These are phyloP conservation scores for Semnornis frantzii DNA, from an alignment of 2,113 vertebrate species.

Conservation along the genomic window DNA sequence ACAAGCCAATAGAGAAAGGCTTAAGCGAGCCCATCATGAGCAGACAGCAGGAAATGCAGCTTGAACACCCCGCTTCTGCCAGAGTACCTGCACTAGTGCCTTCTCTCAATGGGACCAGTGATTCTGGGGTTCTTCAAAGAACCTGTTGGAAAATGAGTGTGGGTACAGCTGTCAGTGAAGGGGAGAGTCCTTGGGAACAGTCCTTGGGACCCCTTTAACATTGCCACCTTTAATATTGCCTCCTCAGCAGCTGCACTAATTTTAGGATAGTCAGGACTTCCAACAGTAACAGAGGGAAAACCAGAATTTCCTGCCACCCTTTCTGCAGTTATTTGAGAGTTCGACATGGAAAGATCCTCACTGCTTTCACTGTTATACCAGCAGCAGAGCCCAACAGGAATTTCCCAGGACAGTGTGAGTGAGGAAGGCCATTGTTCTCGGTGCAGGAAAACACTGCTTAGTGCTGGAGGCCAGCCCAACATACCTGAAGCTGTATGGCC, in stretches of 20 bases:
- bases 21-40: neutral
- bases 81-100: neutral
- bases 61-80: neutral
- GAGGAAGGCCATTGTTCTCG: neutral
- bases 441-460: neutral
- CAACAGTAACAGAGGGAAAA: neutral
- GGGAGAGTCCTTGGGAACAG: neutral
- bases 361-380: neutral
- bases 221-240: neutral
- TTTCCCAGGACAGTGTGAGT: neutral
- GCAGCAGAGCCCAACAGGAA: neutral
- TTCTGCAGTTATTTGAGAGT: neutral
- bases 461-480: neutral
- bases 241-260: neutral
- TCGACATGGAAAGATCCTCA: neutral
- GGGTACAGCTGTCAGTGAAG: neutral
- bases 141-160: neutral
- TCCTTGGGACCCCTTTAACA: neutral
- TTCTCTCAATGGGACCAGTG: neutral
- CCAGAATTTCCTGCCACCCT: neutral
- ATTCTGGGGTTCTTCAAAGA: neutral
- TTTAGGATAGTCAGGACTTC: neutral
- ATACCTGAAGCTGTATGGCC: neutral
- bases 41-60: neutral
- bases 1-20: neutral